phyloP scores from a whole-genome alignment of 2,797 vertebrate species.

The Lepus townsendii region DNA sequence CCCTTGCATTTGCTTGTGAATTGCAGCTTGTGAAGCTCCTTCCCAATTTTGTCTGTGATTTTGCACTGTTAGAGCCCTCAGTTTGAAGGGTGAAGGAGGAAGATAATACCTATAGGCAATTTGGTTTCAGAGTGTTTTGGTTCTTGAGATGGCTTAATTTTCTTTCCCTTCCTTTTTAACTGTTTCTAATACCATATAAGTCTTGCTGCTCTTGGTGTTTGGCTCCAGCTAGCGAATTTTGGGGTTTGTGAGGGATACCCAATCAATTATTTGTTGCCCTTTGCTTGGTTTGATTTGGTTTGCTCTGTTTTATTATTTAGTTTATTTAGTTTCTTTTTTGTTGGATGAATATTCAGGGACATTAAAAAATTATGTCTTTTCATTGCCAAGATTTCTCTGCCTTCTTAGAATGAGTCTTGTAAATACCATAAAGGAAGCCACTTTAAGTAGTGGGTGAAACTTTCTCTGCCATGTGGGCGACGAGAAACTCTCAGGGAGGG shows the following conservation, averaged over 20 bases:
- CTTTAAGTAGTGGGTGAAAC: neutral
- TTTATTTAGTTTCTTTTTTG: constrained; percentile 4
- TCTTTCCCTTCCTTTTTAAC: neutral
- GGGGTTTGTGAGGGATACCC: neutral
- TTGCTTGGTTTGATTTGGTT: constrained; percentile 39
- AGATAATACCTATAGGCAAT: neutral
- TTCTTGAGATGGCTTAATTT: neutral
- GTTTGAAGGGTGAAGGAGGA: neutral
- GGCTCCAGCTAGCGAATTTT: neutral
- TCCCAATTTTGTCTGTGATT: neutral
- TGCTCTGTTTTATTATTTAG: constrained; percentile 17
- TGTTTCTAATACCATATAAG: neutral
- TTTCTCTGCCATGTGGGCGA: neutral
- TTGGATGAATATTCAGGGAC: neutral
- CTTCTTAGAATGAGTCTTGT: constrained; percentile 51
- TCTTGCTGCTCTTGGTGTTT: constrained; percentile 42
- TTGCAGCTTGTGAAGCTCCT: neutral
- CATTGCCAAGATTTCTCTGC: neutral
- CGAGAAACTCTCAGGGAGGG: neutral
- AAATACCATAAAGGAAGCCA: constrained; percentile 19
- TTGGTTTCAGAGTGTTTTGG: neutral
- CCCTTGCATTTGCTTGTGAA: neutral
- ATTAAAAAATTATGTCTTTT: constrained; percentile 32
- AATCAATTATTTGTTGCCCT: constrained; percentile 28
- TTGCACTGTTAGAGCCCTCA: neutral